Percentiles rank a stretch among this genome's conserved stretches.
Evolutionary conservation across 2,113 vertebrate genomes (phyloP).

Genomic region (Castor canadensis): DNA sequence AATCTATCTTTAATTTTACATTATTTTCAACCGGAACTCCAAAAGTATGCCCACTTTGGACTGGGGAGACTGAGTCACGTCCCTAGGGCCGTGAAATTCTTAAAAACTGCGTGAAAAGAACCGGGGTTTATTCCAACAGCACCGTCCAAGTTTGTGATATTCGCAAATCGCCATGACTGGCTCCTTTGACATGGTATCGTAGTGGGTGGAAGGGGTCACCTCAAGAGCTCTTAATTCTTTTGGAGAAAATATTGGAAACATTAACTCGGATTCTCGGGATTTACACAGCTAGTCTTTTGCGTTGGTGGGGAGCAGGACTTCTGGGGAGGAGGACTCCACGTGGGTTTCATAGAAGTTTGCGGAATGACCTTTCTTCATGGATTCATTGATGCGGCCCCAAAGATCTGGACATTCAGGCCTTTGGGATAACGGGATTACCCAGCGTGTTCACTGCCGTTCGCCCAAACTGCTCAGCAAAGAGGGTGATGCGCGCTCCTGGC

Average conservation of each 20-base stretch:
- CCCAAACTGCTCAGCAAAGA: not conserved
- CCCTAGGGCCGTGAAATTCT: slow-evolving; percentile 13
- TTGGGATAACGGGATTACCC: not conserved
- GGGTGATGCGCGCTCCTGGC: not conserved
- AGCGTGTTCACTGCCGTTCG: not conserved
- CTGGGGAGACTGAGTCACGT: not conserved
- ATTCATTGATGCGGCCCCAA: not conserved
- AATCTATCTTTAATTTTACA: not conserved
- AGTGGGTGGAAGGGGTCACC: not conserved
- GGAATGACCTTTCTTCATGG: not conserved
- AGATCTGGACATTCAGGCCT: not conserved
- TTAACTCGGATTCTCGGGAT: not conserved
- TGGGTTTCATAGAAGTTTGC: not conserved
- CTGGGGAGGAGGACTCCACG: not conserved
- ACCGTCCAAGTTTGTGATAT: not conserved
- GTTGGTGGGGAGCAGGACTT: not conserved
- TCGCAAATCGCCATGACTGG: not conserved
- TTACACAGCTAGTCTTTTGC: not conserved
- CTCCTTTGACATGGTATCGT: not conserved
- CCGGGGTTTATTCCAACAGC: not conserved
- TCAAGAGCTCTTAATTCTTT: not conserved
- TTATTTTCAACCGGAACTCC: not conserved
- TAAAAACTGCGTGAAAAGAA: slow-evolving; percentile 16
- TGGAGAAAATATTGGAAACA: not conserved
- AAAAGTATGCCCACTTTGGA: not conserved